Evolutionary conservation across 1,140 invertebrate genomes (phyloP).

Genomic region (Protaetia brevitarsis): DNA sequence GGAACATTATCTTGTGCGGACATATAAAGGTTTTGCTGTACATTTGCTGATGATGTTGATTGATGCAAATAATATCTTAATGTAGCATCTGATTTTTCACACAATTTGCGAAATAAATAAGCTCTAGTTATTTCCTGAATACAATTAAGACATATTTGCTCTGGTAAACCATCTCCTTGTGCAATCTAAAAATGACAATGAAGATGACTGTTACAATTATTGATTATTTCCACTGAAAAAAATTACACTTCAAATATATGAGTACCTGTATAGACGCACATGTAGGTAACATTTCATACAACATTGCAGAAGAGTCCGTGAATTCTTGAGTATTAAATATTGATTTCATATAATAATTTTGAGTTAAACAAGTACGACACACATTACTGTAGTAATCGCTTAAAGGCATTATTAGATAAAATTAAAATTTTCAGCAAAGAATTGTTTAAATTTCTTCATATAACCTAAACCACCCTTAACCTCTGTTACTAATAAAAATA

Average conservation of each 20-base stretch:
- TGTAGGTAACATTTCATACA: constrained; percentile 29
- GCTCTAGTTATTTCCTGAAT: constrained; percentile 30
- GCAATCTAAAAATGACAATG: constrained; percentile 31
- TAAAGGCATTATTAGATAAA: constrained; percentile 18
- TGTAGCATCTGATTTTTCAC: constrained; percentile 33
- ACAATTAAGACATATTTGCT: constrained; percentile 38
- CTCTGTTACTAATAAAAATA: too few species aligned
- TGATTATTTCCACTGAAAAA: neutral
- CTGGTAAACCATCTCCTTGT: constrained; percentile 37
- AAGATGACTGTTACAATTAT: neutral
- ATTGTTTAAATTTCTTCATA: too few species aligned
- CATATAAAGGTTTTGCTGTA: too few species aligned
- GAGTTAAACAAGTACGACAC: constrained; percentile 34
- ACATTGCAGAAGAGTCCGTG: constrained; percentile 3
- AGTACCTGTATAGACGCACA: constrained; percentile 30
- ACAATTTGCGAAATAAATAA: constrained; percentile 36
- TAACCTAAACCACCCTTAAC: too few species aligned
- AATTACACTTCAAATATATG: neutral
- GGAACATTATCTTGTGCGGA: too few species aligned
- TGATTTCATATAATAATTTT: constrained; percentile 28
- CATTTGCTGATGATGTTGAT: neutral
- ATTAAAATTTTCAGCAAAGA: neutral
- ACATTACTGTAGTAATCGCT: neutral
- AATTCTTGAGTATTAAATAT: constrained; percentile 27
- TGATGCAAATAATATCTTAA: constrained; percentile 26